Percentiles rank a stretch among this genome's conserved stretches.
Conservation (phyloP, 2,113 vertebrate species). For the Dipodomys stephensi region DNA sequence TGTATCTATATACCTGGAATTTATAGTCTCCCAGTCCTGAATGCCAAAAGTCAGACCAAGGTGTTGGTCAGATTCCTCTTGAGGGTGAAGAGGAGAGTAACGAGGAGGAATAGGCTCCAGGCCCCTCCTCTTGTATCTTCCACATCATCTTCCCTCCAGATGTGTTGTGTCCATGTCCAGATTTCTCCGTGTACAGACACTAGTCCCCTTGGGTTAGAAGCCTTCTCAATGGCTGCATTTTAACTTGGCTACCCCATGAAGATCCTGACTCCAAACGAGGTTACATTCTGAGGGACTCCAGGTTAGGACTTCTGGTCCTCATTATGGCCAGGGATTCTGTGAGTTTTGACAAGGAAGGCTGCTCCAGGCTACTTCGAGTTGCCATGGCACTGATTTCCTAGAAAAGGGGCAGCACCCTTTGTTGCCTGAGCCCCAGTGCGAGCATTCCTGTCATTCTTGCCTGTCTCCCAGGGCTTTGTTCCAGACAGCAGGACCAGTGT, state of each 20-base stretch:
- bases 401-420: not conserved
- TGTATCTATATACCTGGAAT: no score
- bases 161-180: not conserved
- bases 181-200: not conserved
- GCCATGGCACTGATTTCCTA: conserved; percentile 37
- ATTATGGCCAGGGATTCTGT: not conserved
- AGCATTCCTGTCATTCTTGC: conserved; percentile 38
- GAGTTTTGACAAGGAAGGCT: not conserved
- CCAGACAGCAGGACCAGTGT: not conserved
- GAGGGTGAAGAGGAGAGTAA: not conserved
- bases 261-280: not conserved
- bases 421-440: not conserved
- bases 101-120: not conserved
- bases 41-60: not conserved
- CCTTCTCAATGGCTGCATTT: not conserved
- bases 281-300: not conserved
- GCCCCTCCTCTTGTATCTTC: not conserved
- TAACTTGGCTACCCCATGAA: not conserved
- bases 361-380: not conserved
- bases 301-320: not conserved
- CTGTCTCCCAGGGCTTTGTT: conserved; percentile 24
- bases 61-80: not conserved
- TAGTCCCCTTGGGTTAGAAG: not conserved
- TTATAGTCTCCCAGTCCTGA: not conserved
- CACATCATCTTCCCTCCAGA: not conserved